Evolutionary conservation across 2,113 vertebrate species (phyloP).

Genomic region (Petroica traversi): DNA sequence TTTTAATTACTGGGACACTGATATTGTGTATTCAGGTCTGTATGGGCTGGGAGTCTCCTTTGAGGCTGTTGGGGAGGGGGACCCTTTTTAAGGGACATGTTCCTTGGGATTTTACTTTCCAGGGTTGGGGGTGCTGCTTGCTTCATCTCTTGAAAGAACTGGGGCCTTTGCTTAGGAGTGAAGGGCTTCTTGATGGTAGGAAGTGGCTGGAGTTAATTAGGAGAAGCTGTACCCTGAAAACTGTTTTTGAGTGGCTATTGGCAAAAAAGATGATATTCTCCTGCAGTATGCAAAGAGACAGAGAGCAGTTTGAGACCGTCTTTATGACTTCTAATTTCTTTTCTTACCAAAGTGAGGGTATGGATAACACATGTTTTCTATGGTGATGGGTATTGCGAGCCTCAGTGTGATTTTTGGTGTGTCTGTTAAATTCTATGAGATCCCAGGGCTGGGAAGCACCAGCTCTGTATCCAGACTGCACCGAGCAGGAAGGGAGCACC

Average conservation of each 20-base stretch:
- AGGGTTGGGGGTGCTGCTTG: not conserved
- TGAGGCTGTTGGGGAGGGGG: not conserved
- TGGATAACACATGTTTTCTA: not conserved
- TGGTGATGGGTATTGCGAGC: not conserved
- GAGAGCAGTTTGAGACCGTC: not conserved
- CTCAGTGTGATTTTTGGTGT: not conserved
- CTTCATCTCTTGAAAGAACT: not conserved
- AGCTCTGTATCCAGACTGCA: not conserved
- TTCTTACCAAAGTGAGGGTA: not conserved
- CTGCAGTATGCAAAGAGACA: not conserved
- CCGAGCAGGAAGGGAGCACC: not conserved
- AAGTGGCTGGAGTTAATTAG: not conserved
- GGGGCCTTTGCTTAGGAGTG: not conserved
- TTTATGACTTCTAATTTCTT: not conserved
- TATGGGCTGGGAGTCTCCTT: not conserved
- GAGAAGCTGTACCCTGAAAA: not conserved
- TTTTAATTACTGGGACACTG: slow-evolving; percentile 93
- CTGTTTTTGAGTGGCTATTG: not conserved
- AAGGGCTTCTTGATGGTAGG: not conserved
- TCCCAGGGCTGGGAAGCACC: not conserved
- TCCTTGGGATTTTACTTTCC: not conserved
- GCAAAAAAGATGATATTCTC: not conserved
- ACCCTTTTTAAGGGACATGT: not conserved
- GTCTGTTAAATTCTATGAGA: not conserved
- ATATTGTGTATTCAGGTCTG: slow-evolving; percentile 89